phyloP scores from a whole-genome alignment of 2,113 vertebrate species.

The Brienomyrus brachyistius region DNA sequence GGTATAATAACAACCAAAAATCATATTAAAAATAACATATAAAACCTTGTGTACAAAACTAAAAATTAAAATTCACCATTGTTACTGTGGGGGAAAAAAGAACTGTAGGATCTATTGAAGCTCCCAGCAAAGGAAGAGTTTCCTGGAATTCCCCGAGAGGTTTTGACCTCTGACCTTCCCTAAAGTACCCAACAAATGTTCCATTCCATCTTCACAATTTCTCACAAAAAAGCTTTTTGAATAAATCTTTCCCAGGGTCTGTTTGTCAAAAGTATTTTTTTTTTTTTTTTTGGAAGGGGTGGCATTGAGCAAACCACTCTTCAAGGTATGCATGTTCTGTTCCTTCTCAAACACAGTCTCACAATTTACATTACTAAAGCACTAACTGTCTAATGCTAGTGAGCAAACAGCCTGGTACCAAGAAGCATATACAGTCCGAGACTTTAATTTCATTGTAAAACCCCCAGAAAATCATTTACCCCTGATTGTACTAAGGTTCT shows the following conservation, averaged over 20 bases:
- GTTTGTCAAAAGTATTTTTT: neutral
- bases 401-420: neutral
- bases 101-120: neutral
- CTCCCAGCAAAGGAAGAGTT: neutral
- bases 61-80: neutral
- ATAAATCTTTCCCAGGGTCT: neutral
- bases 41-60: neutral
- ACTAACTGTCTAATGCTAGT: neutral
- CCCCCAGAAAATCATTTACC: neutral
- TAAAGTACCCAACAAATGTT: conserved; percentile 11
- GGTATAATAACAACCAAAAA: neutral
- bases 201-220: neutral
- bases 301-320: neutral
- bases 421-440: neutral
- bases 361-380: neutral
- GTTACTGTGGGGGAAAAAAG: neutral
- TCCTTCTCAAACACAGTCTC: neutral
- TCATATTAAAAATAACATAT: neutral
- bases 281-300: neutral
- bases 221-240: neutral
- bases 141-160: conserved; percentile 16
- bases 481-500: neutral
- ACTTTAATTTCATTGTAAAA: neutral
- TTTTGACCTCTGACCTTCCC: conserved; percentile 15
- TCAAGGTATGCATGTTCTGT: neutral